Evolutionary conservation across 2,113 vertebrate species (phyloP).

Genomic region (Percina caprodes): DNA sequence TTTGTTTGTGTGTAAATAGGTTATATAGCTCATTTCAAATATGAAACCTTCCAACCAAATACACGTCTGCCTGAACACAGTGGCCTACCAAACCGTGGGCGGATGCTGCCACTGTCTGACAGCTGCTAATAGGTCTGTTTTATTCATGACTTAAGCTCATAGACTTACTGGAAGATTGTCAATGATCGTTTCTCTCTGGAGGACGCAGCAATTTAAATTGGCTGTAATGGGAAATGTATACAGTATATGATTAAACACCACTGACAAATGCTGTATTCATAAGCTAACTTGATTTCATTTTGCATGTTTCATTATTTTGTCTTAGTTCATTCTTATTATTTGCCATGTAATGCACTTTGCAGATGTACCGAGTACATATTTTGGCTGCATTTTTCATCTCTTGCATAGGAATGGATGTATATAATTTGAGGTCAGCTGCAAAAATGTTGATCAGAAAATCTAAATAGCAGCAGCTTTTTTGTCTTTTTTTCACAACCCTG

Average conservation of each 20-base stretch:
- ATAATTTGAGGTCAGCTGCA: constrained; percentile 36
- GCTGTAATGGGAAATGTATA: not conserved
- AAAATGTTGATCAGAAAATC: constrained; percentile 43
- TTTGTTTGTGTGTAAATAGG: constrained; percentile 5
- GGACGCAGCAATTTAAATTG: not conserved
- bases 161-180: not conserved
- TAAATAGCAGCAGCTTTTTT: constrained; percentile 35
- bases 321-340: not conserved
- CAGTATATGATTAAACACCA: constrained; percentile 3
- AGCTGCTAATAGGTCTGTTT: not conserved
- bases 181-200: not conserved
- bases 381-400: constrained; percentile 10
- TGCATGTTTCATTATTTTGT: not conserved
- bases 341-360: not conserved
- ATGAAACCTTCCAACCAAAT: not conserved
- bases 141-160: not conserved
- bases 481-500: constrained; percentile 10
- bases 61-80: not conserved
- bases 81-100: not conserved
- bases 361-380: not conserved
- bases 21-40: constrained; percentile 10
- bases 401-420: not conserved
- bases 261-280: constrained; percentile 4
- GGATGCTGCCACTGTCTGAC: not conserved
- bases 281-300: not conserved